Evolutionary conservation across 2,888 invertebrate genomes (phyloP).

Genomic region (Scaptomyza polygonia): DNA sequence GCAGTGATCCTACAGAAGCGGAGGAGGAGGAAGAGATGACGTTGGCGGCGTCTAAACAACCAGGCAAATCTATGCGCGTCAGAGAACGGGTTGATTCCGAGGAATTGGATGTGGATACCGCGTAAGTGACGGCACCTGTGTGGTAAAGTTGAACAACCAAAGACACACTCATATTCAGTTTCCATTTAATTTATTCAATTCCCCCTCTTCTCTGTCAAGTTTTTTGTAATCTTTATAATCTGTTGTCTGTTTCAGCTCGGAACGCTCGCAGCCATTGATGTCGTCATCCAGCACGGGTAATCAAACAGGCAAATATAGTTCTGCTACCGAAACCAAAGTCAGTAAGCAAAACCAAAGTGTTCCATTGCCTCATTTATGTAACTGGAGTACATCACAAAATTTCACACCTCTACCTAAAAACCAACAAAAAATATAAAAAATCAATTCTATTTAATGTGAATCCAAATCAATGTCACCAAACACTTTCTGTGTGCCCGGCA

Average conservation of each 20-base stretch:
- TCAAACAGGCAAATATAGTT: slow-evolving; percentile 84
- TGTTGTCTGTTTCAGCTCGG: slow-evolving; percentile 70
- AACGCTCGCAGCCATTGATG: slow-evolving; percentile 84
- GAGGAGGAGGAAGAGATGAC: slow-evolving; percentile 45
- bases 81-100: slow-evolving; percentile 81
- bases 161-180: slow-evolving; percentile 2
- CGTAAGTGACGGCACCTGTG: slow-evolving; percentile 75
- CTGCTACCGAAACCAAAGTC: slow-evolving; percentile 95
- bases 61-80: slow-evolving; percentile 39
- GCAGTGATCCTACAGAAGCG: slow-evolving; percentile 70
- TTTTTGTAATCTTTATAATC: background rate
- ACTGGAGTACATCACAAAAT: slow-evolving; percentile 77
- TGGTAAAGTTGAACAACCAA: slow-evolving; percentile 78
- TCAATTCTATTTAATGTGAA: slow-evolving; percentile 47
- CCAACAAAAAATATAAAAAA: background rate
- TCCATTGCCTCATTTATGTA: slow-evolving; percentile 67
- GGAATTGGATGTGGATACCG: slow-evolving; percentile 81
- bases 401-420: slow-evolving; percentile 60
- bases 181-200: background rate
- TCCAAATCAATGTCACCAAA: slow-evolving; percentile 37
- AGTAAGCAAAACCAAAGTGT: slow-evolving; percentile 92
- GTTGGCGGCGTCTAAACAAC: slow-evolving; percentile 49
- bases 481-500: slow-evolving; percentile 17
- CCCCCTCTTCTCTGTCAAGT: background rate
- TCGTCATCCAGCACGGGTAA: slow-evolving; percentile 80